Evolutionary conservation across 1,140 invertebrate species (phyloP), one percentile per base, ranked within the genome.

Genomic region (Drosophila pectinifera): DNA sequence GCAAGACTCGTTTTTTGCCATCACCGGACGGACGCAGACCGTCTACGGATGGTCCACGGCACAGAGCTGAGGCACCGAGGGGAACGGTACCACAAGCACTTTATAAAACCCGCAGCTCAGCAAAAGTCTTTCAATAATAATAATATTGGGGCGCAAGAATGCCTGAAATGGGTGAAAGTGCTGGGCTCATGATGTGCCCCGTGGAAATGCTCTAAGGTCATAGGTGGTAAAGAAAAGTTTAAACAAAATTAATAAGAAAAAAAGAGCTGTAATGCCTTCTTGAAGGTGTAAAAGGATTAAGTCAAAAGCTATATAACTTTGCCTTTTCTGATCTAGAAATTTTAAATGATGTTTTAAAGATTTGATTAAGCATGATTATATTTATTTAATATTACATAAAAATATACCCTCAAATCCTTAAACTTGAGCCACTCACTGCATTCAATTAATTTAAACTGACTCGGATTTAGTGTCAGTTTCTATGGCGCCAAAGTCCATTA

Each of bases 1-100:
- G 80, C 84, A 88, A 88, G 84, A 88, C 62, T 83, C 79, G 83
- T 86, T 86, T 86, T 88, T 82, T 76, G 74, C 83, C 79, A 79
- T 38, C 62, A 45, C 54, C 62, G 77, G 84, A 78, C 84, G 70
- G 45, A 64, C 45, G 59, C 49, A 64, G 76, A 80, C 76, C 51
- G 34, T 55, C 51, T 53, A 26, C 34, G n/a, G 59, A 56, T 42
- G 39, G 58, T 54, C 34, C 39, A 53, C 46, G 36, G 49, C 36
- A 61, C 20, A 61, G 49, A 14, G 43, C 41, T 31, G 43, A 46
- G 48, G 42, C 14, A 28, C 28, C 36, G 49, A 51, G 18, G 16
- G 8, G 28, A 64, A 56, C 26, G 78, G 59, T 63, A 73, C 78
- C 68, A 28, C 84, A 88, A 67, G 80, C 77, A 88, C 85, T 89